Evolutionary conservation across 2,797 vertebrate genomes (phyloP), one percentile per base, ranked within the genome.

Genomic region (Acrossocheilus wenchowensis): DNA sequence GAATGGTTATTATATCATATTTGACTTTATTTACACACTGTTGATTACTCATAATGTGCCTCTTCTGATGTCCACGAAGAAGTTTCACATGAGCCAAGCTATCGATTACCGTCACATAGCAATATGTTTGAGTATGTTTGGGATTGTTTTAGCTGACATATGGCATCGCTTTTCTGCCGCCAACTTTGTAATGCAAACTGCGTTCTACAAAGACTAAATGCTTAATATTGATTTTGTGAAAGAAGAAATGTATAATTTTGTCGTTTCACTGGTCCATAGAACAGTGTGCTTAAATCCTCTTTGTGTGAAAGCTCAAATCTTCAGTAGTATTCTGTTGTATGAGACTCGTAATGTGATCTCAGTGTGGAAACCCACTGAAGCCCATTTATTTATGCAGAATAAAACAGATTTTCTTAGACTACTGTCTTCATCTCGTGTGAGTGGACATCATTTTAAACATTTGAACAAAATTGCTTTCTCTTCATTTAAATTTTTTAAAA

Each of bases 1-100:
- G 36, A 78, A 60, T 60, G 36, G 4, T 60, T 78, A n/a, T 78
- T 23, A n/a, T 60, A 36, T 77, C 48, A 77, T 21, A 17, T 75
- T 50, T 75, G 26, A 36, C 17, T 52, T 75, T 52, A 75, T 77
- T 77, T 21, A 75, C 26, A 75, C 8, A 1, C 6, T 15, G 12
- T 15, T 11, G n/a, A 81, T 64, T 48, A n/a, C 17, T 81, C 26
- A 66, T 45, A 80, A 80, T 21, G 60, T 64, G 57, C 39, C 12
- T 17, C 39, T 45, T 36, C 30, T 43, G 39, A 64, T 45, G 78
- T 64, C 50, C 23, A 64, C 15, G 17, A 64, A 78, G 21, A 78
- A 78, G 11, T 57, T 78, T 57, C 15, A 64, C n/a, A 45, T 41
- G 19, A 77, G 3, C 23, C 26, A n/a, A 19, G 30, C 5, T 78